phyloP scores from a whole-genome alignment of 2,888 invertebrate genomes.

The Caenorhabditis parvicauda region DNA sequence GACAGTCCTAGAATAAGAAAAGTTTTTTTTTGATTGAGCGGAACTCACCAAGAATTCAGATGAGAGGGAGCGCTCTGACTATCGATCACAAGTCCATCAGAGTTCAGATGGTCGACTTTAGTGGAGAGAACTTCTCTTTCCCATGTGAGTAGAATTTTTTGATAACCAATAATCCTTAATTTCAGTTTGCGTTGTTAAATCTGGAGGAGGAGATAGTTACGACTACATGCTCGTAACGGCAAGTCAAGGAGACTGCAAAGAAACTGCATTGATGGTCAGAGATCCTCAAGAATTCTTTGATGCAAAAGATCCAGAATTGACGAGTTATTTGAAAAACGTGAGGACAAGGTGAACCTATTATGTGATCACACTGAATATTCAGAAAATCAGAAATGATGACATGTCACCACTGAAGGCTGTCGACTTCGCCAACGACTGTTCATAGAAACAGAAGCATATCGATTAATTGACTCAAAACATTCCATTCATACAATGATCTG shows the following conservation, averaged over 20 bases:
- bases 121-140: slow-evolving; percentile 31
- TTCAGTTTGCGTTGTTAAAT: slow-evolving; percentile 25
- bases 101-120: slow-evolving; percentile 24
- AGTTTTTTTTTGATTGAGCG: slow-evolving; percentile 7
- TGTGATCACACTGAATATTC: slow-evolving; percentile 5
- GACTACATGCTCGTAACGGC: slow-evolving; percentile 28
- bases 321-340: slow-evolving; percentile 35
- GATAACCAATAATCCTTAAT: background rate
- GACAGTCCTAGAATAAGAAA: slow-evolving; percentile 13
- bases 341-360: background rate
- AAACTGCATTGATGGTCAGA: slow-evolving; percentile 36
- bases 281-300: slow-evolving; percentile 43
- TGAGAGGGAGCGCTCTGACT: slow-evolving; percentile 33
- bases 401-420: slow-evolving; percentile 31
- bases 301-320: slow-evolving; percentile 29
- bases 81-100: slow-evolving; percentile 25
- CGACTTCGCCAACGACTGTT: slow-evolving; percentile 24
- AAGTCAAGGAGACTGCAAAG: slow-evolving; percentile 35
- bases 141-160: slow-evolving; percentile 22
- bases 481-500: too few relatives aligned
- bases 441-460: too few relatives aligned
- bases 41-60: slow-evolving; percentile 7
- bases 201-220: slow-evolving; percentile 14
- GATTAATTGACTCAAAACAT: too few relatives aligned
- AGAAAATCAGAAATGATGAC: slow-evolving; percentile 32